Conservation (phyloP, 2,888 invertebrate genomes). For the Nomada fabriciana region DNA sequence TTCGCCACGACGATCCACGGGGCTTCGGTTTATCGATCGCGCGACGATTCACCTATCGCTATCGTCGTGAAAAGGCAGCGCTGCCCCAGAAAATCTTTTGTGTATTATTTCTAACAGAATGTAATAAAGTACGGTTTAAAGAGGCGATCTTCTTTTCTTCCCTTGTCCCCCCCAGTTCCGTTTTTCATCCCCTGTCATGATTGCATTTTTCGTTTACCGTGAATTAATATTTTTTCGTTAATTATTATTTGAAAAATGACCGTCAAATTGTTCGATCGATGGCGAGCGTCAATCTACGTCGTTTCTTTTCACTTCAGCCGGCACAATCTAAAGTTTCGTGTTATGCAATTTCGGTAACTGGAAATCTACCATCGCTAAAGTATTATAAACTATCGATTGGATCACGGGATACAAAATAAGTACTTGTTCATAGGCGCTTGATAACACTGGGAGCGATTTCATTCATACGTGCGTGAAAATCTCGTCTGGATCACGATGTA, state of each 20-base stretch:
- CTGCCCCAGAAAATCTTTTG: conserved; percentile 72
- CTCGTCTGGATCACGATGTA: not conserved
- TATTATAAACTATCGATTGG: not conserved
- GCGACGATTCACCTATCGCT: conserved; percentile 33
- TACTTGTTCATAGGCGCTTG: no score
- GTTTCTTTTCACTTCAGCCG: not conserved
- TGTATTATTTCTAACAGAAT: conserved; percentile 83
- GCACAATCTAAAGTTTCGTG: not conserved
- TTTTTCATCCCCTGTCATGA: not conserved
- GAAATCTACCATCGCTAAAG: not conserved
- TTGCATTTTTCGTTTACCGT: no score
- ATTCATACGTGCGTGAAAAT: not conserved
- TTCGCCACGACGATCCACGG: conserved; percentile 51
- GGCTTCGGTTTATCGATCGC: conserved; percentile 39
- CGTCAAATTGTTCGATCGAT: no score
- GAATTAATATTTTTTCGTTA: no score
- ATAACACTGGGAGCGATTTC: no score
- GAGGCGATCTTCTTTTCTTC: not conserved
- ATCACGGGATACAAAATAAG: not conserved
- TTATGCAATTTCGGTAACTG: not conserved
- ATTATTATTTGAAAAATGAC: no score
- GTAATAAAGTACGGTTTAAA: conserved; percentile 79
- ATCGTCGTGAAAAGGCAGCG: conserved; percentile 62
- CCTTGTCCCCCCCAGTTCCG: not conserved
- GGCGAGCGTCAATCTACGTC: not conserved